These are phyloP conservation scores for Oreocharis arfaki DNA, from an alignment of 2,113 vertebrate species.

Conservation along the genomic window DNA sequence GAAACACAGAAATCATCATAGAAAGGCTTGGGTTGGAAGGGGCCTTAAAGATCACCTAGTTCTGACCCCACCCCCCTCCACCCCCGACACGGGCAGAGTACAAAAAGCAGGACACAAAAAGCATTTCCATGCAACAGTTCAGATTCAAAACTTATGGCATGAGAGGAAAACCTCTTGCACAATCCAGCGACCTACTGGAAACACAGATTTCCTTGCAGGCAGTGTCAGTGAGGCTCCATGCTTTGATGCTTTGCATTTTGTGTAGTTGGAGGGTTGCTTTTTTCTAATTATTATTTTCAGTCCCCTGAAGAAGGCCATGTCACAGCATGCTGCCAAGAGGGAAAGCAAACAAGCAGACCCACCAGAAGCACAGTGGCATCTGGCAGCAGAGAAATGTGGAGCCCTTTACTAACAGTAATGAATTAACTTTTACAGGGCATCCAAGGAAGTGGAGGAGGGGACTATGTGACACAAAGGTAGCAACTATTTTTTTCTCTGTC, in stretches of 20 bases:
- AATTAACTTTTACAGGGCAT: slow-evolving; percentile 23
- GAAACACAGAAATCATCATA: not conserved
- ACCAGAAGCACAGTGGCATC: not conserved
- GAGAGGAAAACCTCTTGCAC: not conserved
- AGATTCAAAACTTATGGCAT: not conserved
- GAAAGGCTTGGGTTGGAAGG: not conserved
- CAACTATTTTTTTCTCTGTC: not conserved
- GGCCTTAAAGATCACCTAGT: not conserved
- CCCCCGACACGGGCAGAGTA: not conserved
- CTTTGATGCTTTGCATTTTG: not conserved
- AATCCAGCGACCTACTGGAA: not conserved
- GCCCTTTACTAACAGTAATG: not conserved
- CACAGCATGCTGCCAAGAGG: not conserved
- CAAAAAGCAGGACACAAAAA: not conserved
- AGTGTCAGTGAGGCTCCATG: not conserved
- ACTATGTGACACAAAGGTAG: not conserved
- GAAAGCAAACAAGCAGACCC: not conserved
- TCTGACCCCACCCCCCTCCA: not conserved
- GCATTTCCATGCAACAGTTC: not conserved
- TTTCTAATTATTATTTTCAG: not conserved
- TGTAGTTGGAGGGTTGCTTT: not conserved
- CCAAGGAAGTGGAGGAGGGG: not conserved
- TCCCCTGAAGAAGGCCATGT: not conserved
- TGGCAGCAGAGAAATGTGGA: not conserved
- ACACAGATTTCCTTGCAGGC: not conserved